Percentiles rank a stretch among this genome's conserved stretches.
Conservation (phyloP, 92 coral and sea anemone genomes). For the Pocillopora grandis region DNA sequence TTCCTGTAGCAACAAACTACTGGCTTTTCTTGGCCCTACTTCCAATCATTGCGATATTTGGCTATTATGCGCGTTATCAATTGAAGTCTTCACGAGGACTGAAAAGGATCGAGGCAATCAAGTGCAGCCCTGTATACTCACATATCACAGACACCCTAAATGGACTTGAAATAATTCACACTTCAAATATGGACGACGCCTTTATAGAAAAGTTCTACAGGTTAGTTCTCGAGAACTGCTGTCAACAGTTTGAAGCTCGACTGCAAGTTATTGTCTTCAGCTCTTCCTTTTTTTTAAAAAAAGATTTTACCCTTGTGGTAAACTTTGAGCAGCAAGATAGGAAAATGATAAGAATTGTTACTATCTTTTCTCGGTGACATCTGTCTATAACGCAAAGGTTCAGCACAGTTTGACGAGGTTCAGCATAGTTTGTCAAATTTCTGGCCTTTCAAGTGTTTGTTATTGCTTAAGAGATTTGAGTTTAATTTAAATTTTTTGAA, state of each 20-base stretch:
- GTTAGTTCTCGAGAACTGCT: background rate
- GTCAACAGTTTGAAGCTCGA: background rate
- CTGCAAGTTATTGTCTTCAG: background rate
- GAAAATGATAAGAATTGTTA: too few relatives aligned
- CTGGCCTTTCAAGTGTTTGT: too few relatives aligned
- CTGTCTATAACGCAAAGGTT: too few relatives aligned
- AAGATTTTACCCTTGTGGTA: too few relatives aligned
- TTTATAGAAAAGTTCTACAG: background rate
- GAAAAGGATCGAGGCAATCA: conserved; percentile 3
- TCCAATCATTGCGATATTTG: background rate
- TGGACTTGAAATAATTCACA: conserved; percentile 8
- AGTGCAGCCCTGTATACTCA: conserved; percentile 21
- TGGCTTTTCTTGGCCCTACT: conserved; percentile 8
- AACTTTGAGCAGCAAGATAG: too few relatives aligned
- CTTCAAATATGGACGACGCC: background rate
- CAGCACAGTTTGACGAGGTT: too few relatives aligned
- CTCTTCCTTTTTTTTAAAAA: too few relatives aligned
- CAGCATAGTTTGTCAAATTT: too few relatives aligned
- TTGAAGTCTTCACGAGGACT: background rate
- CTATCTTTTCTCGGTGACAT: too few relatives aligned
- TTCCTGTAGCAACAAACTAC: conserved; percentile 12
- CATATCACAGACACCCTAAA: background rate
- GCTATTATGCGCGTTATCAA: background rate
- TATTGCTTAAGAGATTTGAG: too few relatives aligned
- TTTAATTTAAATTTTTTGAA: too few relatives aligned